Evolutionary conservation across 2,113 vertebrate genomes (phyloP).

Genomic region (Odontophorus gujanensis): DNA sequence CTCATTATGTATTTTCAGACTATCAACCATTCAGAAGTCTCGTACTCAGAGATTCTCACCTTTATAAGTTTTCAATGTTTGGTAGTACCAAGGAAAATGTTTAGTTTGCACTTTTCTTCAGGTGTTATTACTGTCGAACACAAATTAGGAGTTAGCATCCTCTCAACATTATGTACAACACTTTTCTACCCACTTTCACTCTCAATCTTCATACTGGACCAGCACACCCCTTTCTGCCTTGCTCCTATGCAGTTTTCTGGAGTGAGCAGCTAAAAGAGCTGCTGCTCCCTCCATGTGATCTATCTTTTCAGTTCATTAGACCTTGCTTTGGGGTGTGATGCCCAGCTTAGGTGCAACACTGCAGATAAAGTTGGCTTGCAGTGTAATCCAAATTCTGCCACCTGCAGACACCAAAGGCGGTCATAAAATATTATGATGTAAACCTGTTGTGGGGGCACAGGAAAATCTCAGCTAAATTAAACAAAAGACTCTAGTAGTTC

Average conservation of each 20-base stretch:
- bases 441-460: not conserved
- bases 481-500: not conserved
- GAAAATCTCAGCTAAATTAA: not conserved
- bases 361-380: not conserved
- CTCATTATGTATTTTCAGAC: not conserved
- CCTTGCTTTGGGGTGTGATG: not conserved
- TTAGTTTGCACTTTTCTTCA: not conserved
- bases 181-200: not conserved
- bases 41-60: not conserved
- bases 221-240: not conserved
- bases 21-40: not conserved
- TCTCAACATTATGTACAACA: not conserved
- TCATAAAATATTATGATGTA: accelerated
- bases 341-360: not conserved
- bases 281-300: not conserved
- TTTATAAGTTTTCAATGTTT: not conserved
- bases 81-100: not conserved
- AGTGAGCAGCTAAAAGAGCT: not conserved
- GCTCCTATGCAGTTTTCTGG: not conserved
- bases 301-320: not conserved
- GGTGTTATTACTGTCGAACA: not conserved
- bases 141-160: not conserved
- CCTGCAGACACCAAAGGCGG: not conserved
- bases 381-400: not conserved
- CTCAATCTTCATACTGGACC: not conserved